phyloP scores from a whole-genome alignment of 2,888 invertebrate species.

The Chymomyza procnemis region DNA sequence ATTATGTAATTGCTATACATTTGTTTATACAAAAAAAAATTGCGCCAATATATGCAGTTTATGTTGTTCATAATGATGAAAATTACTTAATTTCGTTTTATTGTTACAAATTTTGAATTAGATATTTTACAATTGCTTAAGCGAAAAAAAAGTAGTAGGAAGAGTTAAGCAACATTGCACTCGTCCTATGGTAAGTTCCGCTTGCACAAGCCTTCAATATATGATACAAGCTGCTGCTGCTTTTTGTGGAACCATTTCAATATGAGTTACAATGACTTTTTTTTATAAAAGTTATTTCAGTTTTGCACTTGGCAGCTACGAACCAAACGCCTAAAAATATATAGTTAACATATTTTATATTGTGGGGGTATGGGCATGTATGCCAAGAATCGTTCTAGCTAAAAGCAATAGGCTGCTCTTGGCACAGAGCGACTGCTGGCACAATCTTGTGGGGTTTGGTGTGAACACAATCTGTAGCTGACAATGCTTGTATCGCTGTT shows the following conservation, averaged over 20 bases:
- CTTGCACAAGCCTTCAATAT: not conserved
- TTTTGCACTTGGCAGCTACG: slow-evolving; percentile 38
- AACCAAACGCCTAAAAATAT: slow-evolving; percentile 58
- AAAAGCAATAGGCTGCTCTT: not conserved
- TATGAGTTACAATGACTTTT: slow-evolving; percentile 7
- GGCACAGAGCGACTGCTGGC: not conserved
- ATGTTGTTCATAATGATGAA: not conserved
- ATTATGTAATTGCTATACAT: slow-evolving; percentile 35
- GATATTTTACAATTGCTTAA: slow-evolving; percentile 4
- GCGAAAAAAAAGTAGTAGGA: no score
- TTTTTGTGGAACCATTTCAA: slow-evolving; percentile 45
- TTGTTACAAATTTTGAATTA: slow-evolving; percentile 23
- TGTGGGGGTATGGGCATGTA: no score
- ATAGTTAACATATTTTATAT: slow-evolving; percentile 38
- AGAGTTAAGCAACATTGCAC: not conserved
- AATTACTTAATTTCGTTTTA: slow-evolving; percentile 18
- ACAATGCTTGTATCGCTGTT: not conserved
- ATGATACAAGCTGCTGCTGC: slow-evolving; percentile 3
- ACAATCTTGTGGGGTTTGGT: not conserved
- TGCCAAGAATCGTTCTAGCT: slow-evolving; percentile 20
- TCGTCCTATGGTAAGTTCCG: not conserved
- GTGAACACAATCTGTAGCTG: not conserved
- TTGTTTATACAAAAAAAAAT: not conserved
- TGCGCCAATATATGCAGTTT: not conserved
- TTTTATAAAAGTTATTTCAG: not conserved